Evolutionary conservation across 2,113 vertebrate genomes (phyloP).

Genomic region (Callopanchax toddi): DNA sequence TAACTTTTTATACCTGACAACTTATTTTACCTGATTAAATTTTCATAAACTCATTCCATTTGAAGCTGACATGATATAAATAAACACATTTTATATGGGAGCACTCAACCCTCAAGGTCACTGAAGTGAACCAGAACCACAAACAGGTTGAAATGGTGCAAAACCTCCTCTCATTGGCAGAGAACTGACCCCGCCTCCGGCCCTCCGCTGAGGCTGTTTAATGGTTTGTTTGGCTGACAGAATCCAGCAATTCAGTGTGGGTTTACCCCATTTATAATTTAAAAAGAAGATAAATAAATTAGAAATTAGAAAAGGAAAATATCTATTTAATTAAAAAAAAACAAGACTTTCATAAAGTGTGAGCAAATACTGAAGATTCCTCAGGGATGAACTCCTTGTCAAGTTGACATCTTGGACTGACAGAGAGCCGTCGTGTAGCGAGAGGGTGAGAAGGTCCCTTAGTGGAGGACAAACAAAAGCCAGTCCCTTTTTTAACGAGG

Average conservation of each 20-base stretch:
- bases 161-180: conserved; percentile 17
- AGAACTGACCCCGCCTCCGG: too few species aligned
- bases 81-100: not conserved
- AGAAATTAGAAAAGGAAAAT: not conserved
- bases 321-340: not conserved
- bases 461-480: conserved; percentile 13
- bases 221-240: conserved; percentile 16
- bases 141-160: conserved; percentile 8
- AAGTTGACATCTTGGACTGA: conserved; percentile 2
- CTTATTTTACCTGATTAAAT: too few species aligned
- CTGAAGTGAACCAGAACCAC: not conserved
- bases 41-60: not conserved
- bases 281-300: not conserved
- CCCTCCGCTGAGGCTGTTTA: conserved; percentile 19
- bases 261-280: not conserved
- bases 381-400: conserved; percentile 7
- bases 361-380: not conserved
- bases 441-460: conserved; percentile 14
- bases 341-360: too few species aligned
- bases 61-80: conserved; percentile 8
- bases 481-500: conserved; percentile 13
- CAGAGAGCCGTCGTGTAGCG: not conserved
- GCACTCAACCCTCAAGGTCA: conserved; percentile 36
- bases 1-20: not conserved
- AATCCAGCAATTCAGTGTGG: conserved; percentile 22